Conservation (phyloP, 2,113 vertebrate species). For the Tyto alba region DNA sequence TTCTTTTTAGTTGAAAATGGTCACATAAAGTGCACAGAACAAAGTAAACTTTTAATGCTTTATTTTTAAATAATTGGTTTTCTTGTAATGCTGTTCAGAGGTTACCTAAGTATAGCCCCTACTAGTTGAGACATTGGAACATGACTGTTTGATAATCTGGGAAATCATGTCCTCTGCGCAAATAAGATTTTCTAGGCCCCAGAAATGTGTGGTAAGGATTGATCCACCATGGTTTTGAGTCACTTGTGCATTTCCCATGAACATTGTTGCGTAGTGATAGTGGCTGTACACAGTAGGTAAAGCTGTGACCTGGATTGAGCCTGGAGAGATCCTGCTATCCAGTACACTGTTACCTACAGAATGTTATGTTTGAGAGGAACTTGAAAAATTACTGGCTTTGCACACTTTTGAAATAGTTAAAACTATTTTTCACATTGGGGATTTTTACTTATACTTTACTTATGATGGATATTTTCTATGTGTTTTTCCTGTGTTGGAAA, state of each 20-base stretch:
- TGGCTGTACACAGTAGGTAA: rapidly evolving
- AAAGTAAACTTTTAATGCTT: neutral
- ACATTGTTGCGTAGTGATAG: neutral
- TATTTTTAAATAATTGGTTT: neutral
- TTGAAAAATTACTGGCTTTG: neutral
- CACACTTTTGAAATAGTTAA: neutral
- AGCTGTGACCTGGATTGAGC: neutral
- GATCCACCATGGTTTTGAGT: neutral
- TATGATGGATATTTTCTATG: neutral
- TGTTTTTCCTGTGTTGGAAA: neutral
- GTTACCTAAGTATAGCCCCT: neutral
- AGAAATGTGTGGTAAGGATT: neutral
- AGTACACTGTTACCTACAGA: neutral
- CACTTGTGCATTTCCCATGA: neutral
- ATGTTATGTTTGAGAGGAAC: neutral
- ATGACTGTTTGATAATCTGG: neutral
- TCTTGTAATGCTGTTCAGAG: neutral
- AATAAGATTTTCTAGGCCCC: neutral
- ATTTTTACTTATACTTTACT: neutral
- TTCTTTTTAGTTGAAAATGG: neutral
- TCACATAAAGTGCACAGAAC: neutral
- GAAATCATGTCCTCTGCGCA: neutral
- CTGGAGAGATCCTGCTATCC: neutral
- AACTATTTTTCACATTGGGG: neutral
- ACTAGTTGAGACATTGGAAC: neutral